These are phyloP conservation scores for Rhinichthys osculus DNA, from an alignment of 2,797 vertebrate species.

Conservation along the genomic window DNA sequence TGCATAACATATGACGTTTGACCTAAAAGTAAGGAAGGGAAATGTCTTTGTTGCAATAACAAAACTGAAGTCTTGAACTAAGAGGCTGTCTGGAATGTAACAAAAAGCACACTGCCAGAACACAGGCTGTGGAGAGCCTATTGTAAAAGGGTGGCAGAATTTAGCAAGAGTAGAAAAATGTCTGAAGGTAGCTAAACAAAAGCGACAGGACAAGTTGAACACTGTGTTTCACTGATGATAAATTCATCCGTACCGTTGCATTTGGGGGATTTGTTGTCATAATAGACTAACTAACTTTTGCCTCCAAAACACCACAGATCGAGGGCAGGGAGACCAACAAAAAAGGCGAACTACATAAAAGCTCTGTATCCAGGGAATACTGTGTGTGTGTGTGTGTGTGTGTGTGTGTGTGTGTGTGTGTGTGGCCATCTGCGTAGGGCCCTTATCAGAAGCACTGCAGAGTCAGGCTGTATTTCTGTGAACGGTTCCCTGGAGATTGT, in stretches of 20 bases:
- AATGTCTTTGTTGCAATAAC: slow-evolving; percentile 37
- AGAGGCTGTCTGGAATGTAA: slow-evolving; percentile 32
- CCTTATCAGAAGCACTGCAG: slow-evolving; percentile 63
- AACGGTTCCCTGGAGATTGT: slow-evolving; percentile 51
- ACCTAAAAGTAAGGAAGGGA: slow-evolving; percentile 18
- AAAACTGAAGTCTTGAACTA: slow-evolving; percentile 34
- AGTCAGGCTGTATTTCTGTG: slow-evolving; percentile 61
- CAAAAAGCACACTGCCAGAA: slow-evolving; percentile 32
- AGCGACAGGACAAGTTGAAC: slow-evolving; percentile 46
- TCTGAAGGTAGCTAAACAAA: slow-evolving; percentile 50
- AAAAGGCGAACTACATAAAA: slow-evolving; percentile 33
- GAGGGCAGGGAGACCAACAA: slow-evolving; percentile 28
- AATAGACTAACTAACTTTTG: slow-evolving; percentile 52
- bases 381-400: no score
- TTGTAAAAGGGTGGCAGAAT: slow-evolving; percentile 23
- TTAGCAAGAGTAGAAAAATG: slow-evolving; percentile 32
- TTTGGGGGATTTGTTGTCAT: slow-evolving; percentile 58
- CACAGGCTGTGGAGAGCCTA: slow-evolving; percentile 11
- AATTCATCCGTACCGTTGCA: slow-evolving; percentile 52
- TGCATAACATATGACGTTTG: neutral
- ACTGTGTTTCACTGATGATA: slow-evolving; percentile 59
- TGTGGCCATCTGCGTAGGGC: slow-evolving; percentile 40
- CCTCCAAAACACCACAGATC: slow-evolving; percentile 37
- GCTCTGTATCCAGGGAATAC: slow-evolving; percentile 11
- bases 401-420: neutral